Base-by-base conservation (phyloP, 2,888 invertebrate genomes). In the Clivina fossor region DNA sequence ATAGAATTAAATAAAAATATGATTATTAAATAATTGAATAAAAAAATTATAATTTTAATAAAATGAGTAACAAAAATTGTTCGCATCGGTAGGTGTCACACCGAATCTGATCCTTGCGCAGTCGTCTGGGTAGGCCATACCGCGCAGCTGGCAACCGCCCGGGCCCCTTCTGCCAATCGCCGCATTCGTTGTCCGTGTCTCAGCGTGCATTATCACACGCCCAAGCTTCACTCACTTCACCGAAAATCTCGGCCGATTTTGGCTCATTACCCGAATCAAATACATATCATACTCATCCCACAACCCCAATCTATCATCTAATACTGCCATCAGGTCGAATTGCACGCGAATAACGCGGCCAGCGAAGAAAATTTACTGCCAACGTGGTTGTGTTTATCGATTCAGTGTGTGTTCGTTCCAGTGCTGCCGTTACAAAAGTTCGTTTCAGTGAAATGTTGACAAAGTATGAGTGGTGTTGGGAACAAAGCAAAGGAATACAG, bases 61-160 rank as follows among this genome's bases (percentile, higher is more conserved):
- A n/a, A n/a, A n/a, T n/a, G n/a, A n/a, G n/a, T n/a, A n/a, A n/a
- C n/a, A n/a, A n/a, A n/a, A n/a, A n/a, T n/a, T n/a, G n/a, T n/a
- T n/a, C n/a, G n/a, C n/a, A n/a, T n/a, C n/a, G n/a, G n/a, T n/a
- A n/a, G n/a, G n/a, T n/a, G n/a, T n/a, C n/a, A n/a, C n/a, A n/a
- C n/a, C n/a, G n/a, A n/a, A 33, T 41, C 15, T 32, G 43, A 33
- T 16, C 19, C 35, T 11, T 58, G 60, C 46, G 64, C 66, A 64
- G 67, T 43, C 67, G 66, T 68, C 68, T 67, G 68, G 66, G 70
- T 66, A 69, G 61, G 62, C 66, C 60, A 60, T 62, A 44, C 51
- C 38, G 55, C 55, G 55, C 55, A 55, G 38, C 47, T 55, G 55
- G 19, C 20, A 47, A 38, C 37, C 43, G 44, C 51, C 58, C 51